Percentiles rank a stretch among this genome's conserved stretches.
These are phyloP conservation scores for Leptinotarsa haldemani DNA, from an alignment of 2,888 invertebrate genomes.

Conservation along the genomic window DNA sequence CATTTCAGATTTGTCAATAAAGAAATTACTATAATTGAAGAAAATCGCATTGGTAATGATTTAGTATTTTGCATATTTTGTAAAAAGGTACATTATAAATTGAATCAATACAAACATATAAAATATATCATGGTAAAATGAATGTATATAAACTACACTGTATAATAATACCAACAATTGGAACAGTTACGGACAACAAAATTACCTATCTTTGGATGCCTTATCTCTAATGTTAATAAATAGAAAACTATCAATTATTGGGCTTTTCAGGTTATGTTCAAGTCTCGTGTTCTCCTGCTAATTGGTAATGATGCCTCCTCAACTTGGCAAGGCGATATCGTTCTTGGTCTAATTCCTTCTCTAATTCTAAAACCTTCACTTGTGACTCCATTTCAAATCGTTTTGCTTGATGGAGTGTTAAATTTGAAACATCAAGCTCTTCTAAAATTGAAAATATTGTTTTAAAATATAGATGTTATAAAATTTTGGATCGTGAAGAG, in stretches of 20 bases:
- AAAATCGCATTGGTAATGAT: constrained; percentile 31
- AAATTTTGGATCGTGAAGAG: not conserved
- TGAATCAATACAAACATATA: constrained; percentile 51
- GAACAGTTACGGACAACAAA: constrained; percentile 39
- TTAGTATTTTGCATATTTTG: constrained; percentile 40
- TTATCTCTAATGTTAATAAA: constrained; percentile 47
- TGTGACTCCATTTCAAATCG: constrained; percentile 97
- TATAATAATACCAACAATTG: constrained; percentile 47
- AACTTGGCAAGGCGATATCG: constrained; percentile 86
- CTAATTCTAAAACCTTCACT: constrained; percentile 92
- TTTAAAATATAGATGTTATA: not conserved
- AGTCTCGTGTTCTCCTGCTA: constrained; percentile 74
- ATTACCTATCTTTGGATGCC: constrained; percentile 45
- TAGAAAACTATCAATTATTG: constrained; percentile 35
- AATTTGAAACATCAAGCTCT: constrained; percentile 88
- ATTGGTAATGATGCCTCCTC: constrained; percentile 91
- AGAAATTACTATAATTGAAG: not conserved
- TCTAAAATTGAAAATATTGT: constrained; percentile 67
- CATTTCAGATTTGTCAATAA: not conserved
- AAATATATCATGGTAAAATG: constrained; percentile 52
- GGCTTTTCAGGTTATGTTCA: constrained; percentile 41
- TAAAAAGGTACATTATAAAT: constrained; percentile 44
- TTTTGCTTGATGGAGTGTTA: constrained; percentile 94
- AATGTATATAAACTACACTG: constrained; percentile 52
- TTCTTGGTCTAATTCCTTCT: constrained; percentile 90